Evolutionary conservation across 2,888 invertebrate genomes (phyloP).

Genomic region (Scrobipalpa costella): DNA sequence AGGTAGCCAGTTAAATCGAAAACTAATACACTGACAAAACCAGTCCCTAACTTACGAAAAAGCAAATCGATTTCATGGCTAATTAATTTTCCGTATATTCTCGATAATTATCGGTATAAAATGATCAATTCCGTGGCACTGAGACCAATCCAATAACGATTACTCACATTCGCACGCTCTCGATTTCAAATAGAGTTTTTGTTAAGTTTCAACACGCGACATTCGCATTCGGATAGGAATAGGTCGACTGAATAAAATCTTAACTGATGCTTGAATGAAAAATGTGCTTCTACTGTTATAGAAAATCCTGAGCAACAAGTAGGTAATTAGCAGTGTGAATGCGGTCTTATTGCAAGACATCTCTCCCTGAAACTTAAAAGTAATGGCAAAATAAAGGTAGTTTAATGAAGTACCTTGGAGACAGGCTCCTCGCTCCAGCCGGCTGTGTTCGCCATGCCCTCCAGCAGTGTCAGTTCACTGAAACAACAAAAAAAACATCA

Average conservation of each 20-base stretch:
- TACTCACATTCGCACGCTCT: slow-evolving; percentile 56
- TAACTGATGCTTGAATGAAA: not conserved
- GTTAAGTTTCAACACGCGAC: slow-evolving; percentile 48
- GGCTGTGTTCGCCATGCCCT: slow-evolving; percentile 72
- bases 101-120: slow-evolving; percentile 6
- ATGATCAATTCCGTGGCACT: slow-evolving; percentile 7
- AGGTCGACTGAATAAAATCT: not conserved
- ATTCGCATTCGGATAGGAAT: slow-evolving; percentile 33
- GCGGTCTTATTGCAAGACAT: not conserved
- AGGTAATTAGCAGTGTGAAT: too few species aligned
- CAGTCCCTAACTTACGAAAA: slow-evolving; percentile 4
- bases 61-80: slow-evolving; percentile 1
- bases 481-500: slow-evolving; percentile 47
- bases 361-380: not conserved
- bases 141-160: slow-evolving; percentile 25
- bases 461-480: slow-evolving; percentile 72
- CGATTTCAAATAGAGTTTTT: slow-evolving; percentile 42
- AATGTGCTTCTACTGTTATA: not conserved
- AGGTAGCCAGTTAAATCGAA: slow-evolving; percentile 14
- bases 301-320: too few species aligned
- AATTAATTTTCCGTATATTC: not conserved
- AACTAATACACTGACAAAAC: slow-evolving; percentile 7
- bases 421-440: slow-evolving; percentile 75
- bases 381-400: not conserved
- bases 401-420: slow-evolving; percentile 57